A percentile compares a stretch with the other conserved stretches of the same genome.
These are phyloP conservation scores for Heliornis fulica DNA, from an alignment of 2,113 vertebrate species.

Conservation along the genomic window DNA sequence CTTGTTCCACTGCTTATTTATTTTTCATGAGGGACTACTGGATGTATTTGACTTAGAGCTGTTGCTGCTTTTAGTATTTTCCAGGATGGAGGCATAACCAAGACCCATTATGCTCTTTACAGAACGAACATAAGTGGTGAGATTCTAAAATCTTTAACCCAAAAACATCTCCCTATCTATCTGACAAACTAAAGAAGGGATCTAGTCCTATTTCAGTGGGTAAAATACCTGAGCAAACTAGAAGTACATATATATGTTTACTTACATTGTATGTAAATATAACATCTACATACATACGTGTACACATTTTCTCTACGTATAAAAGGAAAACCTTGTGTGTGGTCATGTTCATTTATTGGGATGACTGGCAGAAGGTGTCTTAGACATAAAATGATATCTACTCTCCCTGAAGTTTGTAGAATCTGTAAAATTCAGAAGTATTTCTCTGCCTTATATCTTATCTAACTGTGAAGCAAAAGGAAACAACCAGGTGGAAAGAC, in stretches of 20 bases:
- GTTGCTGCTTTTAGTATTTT: neutral
- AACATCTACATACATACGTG: neutral
- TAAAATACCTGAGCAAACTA: neutral
- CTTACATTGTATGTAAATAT: neutral
- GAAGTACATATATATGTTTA: fast-evolving
- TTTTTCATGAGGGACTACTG: neutral
- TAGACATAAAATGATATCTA: neutral
- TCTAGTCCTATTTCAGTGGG: neutral
- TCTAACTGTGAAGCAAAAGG: neutral
- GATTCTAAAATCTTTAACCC: neutral
- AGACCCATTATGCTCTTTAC: neutral
- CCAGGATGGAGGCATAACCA: neutral
- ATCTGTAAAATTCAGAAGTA: neutral
- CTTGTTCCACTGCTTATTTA: neutral
- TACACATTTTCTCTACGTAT: neutral
- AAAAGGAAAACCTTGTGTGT: neutral
- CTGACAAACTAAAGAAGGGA: neutral
- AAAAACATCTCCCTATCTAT: neutral
- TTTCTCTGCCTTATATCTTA: neutral
- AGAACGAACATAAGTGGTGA: neutral
- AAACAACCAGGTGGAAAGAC: neutral
- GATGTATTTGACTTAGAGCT: neutral
- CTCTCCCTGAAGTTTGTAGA: neutral
- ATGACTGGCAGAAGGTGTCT: neutral
- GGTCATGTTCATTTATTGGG: neutral